Evolutionary conservation across 1,140 invertebrate species (phyloP).

Genomic region (Bombus vancouverensis): DNA sequence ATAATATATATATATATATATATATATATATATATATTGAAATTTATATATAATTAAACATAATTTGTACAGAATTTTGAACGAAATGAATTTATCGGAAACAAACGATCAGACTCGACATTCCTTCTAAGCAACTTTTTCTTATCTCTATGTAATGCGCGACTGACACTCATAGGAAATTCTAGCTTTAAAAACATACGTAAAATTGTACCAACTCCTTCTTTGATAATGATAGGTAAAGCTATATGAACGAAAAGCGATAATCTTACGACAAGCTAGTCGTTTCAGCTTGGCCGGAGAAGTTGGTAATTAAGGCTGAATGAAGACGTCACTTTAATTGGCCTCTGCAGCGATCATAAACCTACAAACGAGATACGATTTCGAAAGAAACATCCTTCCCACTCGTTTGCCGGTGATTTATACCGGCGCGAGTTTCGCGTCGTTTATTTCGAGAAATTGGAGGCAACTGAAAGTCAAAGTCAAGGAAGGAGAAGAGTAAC

Average conservation of each 20-base stretch:
- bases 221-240: neutral
- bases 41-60: no score
- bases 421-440: neutral
- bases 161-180: no score
- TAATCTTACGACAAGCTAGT: neutral
- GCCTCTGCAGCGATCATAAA: neutral
- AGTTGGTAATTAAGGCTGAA: neutral
- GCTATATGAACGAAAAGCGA: neutral
- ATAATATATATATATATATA: no score
- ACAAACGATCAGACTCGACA: no score
- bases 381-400: neutral
- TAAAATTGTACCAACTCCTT: no score
- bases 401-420: neutral
- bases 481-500: neutral
- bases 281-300: neutral
- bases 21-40: no score
- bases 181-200: no score
- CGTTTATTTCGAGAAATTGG: neutral
- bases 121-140: no score
- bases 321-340: neutral
- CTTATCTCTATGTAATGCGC: no score
- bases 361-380: neutral
- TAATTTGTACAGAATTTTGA: no score
- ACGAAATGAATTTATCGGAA: no score
- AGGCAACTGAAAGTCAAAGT: neutral